Evolutionary conservation across 2,888 invertebrate species (phyloP), one percentile per base, ranked within the genome.

Genomic region (Leucania comma): DNA sequence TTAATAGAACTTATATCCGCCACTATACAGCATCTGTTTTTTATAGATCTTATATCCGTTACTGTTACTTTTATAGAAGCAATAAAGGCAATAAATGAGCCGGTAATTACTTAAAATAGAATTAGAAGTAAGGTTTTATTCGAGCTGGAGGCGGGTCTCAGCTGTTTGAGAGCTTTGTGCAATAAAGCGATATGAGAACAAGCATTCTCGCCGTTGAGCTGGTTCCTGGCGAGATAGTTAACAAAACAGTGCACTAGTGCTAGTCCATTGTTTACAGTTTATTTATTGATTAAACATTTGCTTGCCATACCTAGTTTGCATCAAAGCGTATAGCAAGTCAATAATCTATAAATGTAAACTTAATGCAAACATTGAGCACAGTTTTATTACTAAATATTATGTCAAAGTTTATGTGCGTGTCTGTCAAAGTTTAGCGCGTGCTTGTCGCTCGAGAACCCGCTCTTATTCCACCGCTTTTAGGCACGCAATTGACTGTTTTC

Each of bases 111-210:
- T 79, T 66, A 80, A 80, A 79, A 75, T 67, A 78, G 60, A 72
- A 61, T 69, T 72, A 72, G 63, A 76, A 66, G 17, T 82, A 59
- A 65, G 68, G 68, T 79, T 78, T 78, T 74, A 85, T 80, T 72
- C 64, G 68, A 78, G 75, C 79, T 72, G 67, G 57, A 72, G 62
- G 67, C 66, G 53, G 65, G 80, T 72, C 86, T 75, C 90, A 91
- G 90, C 87, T 90, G 89, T 80, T 83, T 81, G 78, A 86, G 81
- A 86, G 85, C 83, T 80, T 78, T 85, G 72, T 70, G 89, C 86
- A 86, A 88, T 91, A 88, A 87, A 85, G 81, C 86, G 79, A 82
- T 85, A 86, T 80, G 85, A 82, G 78, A 83, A 80, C 81, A 75
- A 80, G 78, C 76, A 67, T 72, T 42, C 63, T 76, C 72, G 67